Conservation (phyloP, 2,113 vertebrate species). For the Loxodonta africana region DNA sequence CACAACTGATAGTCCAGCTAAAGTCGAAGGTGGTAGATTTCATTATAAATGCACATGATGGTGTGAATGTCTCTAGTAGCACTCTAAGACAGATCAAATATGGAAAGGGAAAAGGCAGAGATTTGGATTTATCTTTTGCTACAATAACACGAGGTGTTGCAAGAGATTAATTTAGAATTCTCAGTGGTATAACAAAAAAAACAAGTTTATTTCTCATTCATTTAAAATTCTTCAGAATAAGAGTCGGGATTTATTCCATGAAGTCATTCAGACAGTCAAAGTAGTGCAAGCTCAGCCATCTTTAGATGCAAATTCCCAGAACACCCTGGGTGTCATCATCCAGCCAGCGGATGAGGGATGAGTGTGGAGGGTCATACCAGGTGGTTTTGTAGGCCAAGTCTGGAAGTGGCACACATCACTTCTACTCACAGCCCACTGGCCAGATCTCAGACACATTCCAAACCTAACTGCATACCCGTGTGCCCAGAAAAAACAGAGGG, state of each 20-base stretch:
- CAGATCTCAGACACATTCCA: neutral
- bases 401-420: too few relatives aligned
- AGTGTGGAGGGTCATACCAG: neutral
- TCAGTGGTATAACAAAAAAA: neutral
- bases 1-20: neutral
- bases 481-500: neutral
- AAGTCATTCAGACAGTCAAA: neutral
- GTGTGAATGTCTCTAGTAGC: neutral
- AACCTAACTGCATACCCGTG: neutral
- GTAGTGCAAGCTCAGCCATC: neutral
- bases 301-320: neutral
- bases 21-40: neutral
- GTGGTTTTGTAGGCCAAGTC: neutral
- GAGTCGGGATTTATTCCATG: neutral
- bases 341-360: neutral
- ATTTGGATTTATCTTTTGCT: neutral
- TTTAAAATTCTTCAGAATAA: conserved; percentile 6
- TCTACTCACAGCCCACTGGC: neutral
- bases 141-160: neutral
- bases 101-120: neutral
- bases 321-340: neutral
- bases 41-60: neutral
- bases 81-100: neutral
- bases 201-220: conserved; percentile 16
- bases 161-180: conserved; percentile 22